These are phyloP conservation scores for Nematolebias whitei DNA, from an alignment of 2,113 vertebrate species.

Conservation along the genomic window DNA sequence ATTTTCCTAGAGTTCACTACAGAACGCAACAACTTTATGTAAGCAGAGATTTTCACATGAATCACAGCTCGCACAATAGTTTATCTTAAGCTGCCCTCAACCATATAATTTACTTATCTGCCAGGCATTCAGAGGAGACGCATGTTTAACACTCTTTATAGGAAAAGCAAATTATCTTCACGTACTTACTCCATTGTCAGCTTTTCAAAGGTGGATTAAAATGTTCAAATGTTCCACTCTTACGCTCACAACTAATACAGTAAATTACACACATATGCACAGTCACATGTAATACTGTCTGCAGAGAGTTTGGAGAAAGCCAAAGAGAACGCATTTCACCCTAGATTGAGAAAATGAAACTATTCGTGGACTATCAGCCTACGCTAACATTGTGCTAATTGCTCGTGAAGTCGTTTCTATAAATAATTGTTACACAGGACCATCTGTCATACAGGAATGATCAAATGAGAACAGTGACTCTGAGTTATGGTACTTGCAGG, in stretches of 20 bases:
- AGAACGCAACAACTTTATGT: not conserved
- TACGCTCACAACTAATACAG: not conserved
- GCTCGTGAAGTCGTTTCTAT: constrained; percentile 68
- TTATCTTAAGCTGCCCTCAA: constrained; percentile 6
- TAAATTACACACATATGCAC: constrained; percentile 1
- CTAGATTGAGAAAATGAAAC: constrained; percentile 48
- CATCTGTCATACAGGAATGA: constrained; percentile 62
- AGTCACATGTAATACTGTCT: constrained; percentile 8
- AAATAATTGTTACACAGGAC: constrained; percentile 63
- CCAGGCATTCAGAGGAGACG: not conserved
- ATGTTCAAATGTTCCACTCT: not conserved
- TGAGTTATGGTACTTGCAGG: constrained; percentile 47
- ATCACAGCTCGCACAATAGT: constrained; percentile 1
- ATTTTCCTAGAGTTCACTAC: constrained; percentile 1
- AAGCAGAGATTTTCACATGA: constrained; percentile 9
- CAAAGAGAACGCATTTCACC: constrained; percentile 25
- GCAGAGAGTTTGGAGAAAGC: constrained; percentile 9
- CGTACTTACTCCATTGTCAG: not conserved
- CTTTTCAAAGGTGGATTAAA: not conserved
- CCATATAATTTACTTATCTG: not conserved
- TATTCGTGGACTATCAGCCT: constrained; percentile 46
- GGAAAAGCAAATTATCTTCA: constrained; percentile 3
- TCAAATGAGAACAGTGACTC: constrained; percentile 57
- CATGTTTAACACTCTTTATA: not conserved
- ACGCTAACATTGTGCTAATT: constrained; percentile 64